Percentiles rank a stretch among this genome's conserved stretches.
These are phyloP conservation scores for Rhagium mordax DNA, from an alignment of 2,888 invertebrate species.

Conservation along the genomic window DNA sequence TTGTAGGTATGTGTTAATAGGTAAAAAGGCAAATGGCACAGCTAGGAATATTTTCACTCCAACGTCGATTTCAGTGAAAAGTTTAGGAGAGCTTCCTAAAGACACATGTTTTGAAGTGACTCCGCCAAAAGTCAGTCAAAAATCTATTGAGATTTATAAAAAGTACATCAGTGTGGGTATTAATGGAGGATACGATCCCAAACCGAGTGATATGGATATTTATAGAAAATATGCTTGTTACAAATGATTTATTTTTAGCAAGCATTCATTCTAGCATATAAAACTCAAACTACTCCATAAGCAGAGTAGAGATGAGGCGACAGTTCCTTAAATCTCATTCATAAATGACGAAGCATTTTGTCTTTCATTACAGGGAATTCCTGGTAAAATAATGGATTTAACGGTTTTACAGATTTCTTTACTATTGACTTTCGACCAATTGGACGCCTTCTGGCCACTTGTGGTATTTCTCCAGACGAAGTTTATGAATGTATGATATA, in stretches of 20 bases:
- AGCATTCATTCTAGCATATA: background rate
- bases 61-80: constrained; percentile 73
- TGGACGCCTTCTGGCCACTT: too few relatives aligned
- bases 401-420: too few relatives aligned
- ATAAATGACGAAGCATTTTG: too few relatives aligned
- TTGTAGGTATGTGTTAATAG: constrained; percentile 78
- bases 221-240: constrained; percentile 70
- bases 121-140: constrained; percentile 77
- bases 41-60: constrained; percentile 71
- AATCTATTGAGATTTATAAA: constrained; percentile 79
- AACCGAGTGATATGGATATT: constrained; percentile 69
- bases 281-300: too few relatives aligned
- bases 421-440: too few relatives aligned
- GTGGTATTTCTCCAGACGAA: too few relatives aligned
- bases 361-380: too few relatives aligned
- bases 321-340: too few relatives aligned
- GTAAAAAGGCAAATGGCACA: constrained; percentile 74
- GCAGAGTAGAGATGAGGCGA: too few relatives aligned
- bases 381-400: too few relatives aligned
- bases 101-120: constrained; percentile 78
- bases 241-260: constrained; percentile 51
- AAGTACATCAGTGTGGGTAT: constrained; percentile 76
- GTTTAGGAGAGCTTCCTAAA: constrained; percentile 77
- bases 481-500: too few relatives aligned
- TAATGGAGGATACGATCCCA: constrained; percentile 72